These are phyloP conservation scores for Eupithecia subfuscata DNA, from an alignment of 2,888 invertebrate species.

Conservation along the genomic window DNA sequence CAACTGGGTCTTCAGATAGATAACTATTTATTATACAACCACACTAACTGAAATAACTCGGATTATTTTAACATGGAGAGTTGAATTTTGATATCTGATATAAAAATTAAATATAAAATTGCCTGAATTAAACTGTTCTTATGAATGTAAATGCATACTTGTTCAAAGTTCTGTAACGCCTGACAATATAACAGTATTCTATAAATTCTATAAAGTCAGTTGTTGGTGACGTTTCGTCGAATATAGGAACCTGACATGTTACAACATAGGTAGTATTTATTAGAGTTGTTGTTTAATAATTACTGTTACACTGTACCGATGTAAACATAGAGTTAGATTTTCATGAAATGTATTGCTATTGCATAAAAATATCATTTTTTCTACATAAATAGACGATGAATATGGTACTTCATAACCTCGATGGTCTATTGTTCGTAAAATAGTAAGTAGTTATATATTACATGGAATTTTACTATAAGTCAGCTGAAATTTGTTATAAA, in stretches of 20 bases:
- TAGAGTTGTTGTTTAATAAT: background rate
- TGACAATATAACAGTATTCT: background rate
- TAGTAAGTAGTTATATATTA: background rate
- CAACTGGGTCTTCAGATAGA: background rate
- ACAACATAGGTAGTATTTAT: background rate
- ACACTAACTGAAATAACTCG: background rate
- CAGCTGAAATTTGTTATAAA: background rate
- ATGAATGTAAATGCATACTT: background rate
- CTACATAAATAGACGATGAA: background rate
- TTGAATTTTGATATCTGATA: background rate
- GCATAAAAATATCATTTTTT: background rate
- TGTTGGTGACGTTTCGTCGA: background rate
- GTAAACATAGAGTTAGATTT: background rate
- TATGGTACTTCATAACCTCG: background rate
- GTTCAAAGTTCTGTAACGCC: background rate
- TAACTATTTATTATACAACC: background rate
- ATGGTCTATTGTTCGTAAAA: background rate
- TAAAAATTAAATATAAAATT: background rate
- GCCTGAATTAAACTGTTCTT: background rate
- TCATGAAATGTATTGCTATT: background rate
- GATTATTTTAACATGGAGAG: background rate
- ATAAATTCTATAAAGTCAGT: background rate
- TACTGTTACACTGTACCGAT: background rate
- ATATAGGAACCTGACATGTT: background rate
- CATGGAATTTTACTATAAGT: background rate